Base-by-base conservation (phyloP, 2,113 vertebrate species). In the Caloenas nicobarica region DNA sequence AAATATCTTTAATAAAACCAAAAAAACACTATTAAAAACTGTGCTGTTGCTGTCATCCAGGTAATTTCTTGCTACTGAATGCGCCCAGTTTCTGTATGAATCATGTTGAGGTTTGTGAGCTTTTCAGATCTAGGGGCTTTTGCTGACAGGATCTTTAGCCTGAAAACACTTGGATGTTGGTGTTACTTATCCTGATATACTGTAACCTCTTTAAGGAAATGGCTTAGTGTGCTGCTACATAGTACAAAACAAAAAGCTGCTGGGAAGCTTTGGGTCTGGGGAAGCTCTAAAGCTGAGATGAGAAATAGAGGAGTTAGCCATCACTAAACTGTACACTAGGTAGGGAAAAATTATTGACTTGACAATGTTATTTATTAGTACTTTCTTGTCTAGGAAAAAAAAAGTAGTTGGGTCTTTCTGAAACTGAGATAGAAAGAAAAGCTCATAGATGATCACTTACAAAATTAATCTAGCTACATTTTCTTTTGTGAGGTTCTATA, bases 1-100 rank as follows among this genome's bases (percentile, higher is more conserved):
- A n/a, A 1, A 1, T 0, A 6, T 57, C 2, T 36, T 48, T 13
- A 16, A 19, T 70, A 86, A 66, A 6, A 44, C 6, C 11, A 16
- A 19, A 76, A 86, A 66, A 6, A 44, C 6, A 33, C 5, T 58
- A 5, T 17, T 14, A 72, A 44, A 31, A 38, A 16, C n/a, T 48
- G 19, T 46, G 36, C 11, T 29, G 5, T 9, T 70, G 11, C 24
- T 86, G 26, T 28, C 11, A 29, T 16, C 5, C 17, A 40, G 29
- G 31, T 34, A 42, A 56, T 5, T 50, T 53, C 13, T 12, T 54
- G 7, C 6, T 36, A 17, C 14, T 29, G 31, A 65, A 12, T 44
- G 42, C 5, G 13, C 54, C 9, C 4, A 10, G 34, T 40, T 88
- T 56, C 26, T 28, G 7, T 10, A 16, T 10, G 6, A 53, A 22